Base-by-base conservation (phyloP, 2,888 invertebrate species). In the Bedellia somnulentella region DNA sequence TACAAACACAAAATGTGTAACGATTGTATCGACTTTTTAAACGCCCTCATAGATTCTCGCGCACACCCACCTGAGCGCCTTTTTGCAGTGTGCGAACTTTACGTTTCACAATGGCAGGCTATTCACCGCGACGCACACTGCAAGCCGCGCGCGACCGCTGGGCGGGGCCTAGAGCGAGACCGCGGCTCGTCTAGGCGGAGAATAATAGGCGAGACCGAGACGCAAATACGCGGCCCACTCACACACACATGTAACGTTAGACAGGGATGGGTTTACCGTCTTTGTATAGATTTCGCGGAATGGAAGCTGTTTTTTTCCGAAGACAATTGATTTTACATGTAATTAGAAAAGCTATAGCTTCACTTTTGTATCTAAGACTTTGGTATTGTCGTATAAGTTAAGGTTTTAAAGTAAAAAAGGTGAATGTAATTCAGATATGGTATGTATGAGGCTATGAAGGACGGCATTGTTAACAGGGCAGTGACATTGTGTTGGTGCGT, bases 21-120 rank as follows among this genome's bases (percentile, higher is more conserved):
- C 59, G 63, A 70, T 68, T 66, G 66, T 71, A 71, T 73, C 68
- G 73, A 75, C 71, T 73, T 75, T 73, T 71, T 67, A 67, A 70
- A 73, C 71, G 73, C 71, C 73, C 68, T 64, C 61, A 58, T 66
- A 63, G 64, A 68, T 57, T 46, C 54, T n/a, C 49, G 48, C 58
- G 47, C 58, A 68, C 71, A 57, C 61, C 71, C 71, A 71, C 68
- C 70, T 66, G 61, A 46, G 47, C 42, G 40, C 43, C 57, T 57
- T 64, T 67, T 64, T 64, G 47, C 27, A 22, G 70, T 73, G 73
- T 73, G 71, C 66, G 61, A 57, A 56, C 53, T 51, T 50, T 49
- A n/a, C 51, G 56, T 58, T 37, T 52, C 57, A 68, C 70, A 68
- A 67, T 70, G 61, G 60, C 51, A 46, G 52, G 55, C 60, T 60